phyloP scores from a whole-genome alignment of 2,113 vertebrate species.

The Tachycineta bicolor region DNA sequence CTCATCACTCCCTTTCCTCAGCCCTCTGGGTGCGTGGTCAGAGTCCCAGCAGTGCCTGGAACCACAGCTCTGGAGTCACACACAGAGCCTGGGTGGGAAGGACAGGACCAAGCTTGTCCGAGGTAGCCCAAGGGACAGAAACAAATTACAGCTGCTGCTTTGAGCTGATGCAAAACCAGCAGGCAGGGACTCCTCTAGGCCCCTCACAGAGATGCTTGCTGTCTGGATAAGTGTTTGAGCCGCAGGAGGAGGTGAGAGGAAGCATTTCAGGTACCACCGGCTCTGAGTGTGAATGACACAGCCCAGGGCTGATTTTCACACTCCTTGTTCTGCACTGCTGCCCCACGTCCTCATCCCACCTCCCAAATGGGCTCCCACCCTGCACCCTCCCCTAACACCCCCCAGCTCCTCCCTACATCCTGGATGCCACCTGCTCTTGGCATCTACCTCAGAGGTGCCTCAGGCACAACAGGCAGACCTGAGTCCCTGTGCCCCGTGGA shows the following conservation, averaged over 20 bases:
- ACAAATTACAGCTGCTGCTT: neutral
- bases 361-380: neutral
- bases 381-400: neutral
- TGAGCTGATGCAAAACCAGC: neutral
- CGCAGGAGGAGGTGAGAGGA: neutral
- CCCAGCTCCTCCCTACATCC: neutral
- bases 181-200: neutral
- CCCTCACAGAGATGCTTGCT: neutral
- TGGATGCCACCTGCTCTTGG: neutral
- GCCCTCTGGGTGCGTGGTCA: neutral
- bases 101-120: neutral
- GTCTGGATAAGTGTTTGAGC: neutral
- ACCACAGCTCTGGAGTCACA: neutral
- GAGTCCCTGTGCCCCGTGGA: neutral
- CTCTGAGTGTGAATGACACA: neutral
- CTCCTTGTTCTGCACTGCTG: rapidly evolving
- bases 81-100: neutral
- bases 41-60: neutral
- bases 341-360: neutral
- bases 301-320: neutral
- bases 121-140: neutral
- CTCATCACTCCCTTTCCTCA: neutral
- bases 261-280: neutral
- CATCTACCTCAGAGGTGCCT: neutral
- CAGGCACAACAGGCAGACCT: neutral